Evolutionary conservation across 2,113 vertebrate species (phyloP).

Genomic region (Spheniscus mendiculus): DNA sequence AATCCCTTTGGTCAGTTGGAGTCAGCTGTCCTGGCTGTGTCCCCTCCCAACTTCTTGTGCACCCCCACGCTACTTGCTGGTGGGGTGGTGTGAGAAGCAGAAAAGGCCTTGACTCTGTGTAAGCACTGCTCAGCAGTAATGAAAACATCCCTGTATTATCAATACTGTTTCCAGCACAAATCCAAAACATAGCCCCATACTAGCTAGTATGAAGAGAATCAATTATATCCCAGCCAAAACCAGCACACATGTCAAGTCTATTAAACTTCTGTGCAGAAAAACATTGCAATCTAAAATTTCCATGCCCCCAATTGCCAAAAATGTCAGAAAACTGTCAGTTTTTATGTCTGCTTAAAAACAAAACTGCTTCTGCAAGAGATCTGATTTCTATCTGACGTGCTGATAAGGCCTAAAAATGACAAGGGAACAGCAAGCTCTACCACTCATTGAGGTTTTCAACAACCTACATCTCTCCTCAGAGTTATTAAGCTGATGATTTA

Average conservation of each 20-base stretch:
- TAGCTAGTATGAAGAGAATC: neutral
- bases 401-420: constrained; percentile 8
- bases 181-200: no score
- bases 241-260: neutral
- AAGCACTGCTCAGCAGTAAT: no score
- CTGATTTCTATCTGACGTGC: neutral
- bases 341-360: neutral
- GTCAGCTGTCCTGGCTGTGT: no score
- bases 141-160: no score
- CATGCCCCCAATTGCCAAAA: neutral
- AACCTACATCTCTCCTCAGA: neutral
- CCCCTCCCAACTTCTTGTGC: no score
- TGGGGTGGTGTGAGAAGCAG: no score
- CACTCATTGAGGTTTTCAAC: neutral
- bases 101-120: no score
- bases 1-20: no score
- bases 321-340: constrained; percentile 1
- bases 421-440: neutral
- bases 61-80: no score
- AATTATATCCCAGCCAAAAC: neutral
- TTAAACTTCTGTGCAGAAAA: neutral
- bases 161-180: no score
- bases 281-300: neutral
- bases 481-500: neutral
- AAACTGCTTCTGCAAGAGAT: neutral